Base-by-base conservation (phyloP, 2,113 vertebrate species). In the Pachypanchax playfairii region DNA sequence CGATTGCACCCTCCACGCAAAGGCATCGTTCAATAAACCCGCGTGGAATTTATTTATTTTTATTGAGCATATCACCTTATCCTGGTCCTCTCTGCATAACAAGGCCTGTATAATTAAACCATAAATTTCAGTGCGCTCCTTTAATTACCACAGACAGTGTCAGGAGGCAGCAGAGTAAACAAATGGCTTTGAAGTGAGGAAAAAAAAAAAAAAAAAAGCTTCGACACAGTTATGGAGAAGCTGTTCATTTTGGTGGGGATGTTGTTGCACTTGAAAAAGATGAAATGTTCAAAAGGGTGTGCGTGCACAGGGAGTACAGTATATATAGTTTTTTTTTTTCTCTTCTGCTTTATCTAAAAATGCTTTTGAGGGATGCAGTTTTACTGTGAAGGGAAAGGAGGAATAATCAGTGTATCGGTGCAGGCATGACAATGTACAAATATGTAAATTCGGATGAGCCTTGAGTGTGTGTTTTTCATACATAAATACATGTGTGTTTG, bases 111-210 rank as follows among this genome's bases (percentile, higher is more conserved):
- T 90, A 91, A 91, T 91, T 91, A 91, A 90, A 91, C 85, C 88
- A 91, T 91, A 89, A 88, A 88, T 91, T 90, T 87, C 85, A 77
- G 79, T 54, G 75, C 43, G 78, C 83, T 86, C 84, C 85, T 89
- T 89, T 91, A 90, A 91, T 91, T 91, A 91, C 87, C 85, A 83
- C 83, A 89, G 85, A 89, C 87, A 88, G 87, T 89, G 88, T 89
- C 88, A 87, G 88, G 83, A 87, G 88, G 80, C 85, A 81, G 88
- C 75, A 85, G 87, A 84, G 82, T 87, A 90, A 91, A 90, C 89
- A 91, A 90, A 87, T 84, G 80, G 83, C 89, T 88, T 88, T 89
- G 88, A 91, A 87, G 87, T 85, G 85, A 87, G 87, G 68, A 70
- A 79, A 81, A 33, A 51, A 47, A 67, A 67, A 72, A 82, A 84